Base-by-base conservation (phyloP, 2,113 vertebrate species). In the Ginglymostoma cirratum region DNA sequence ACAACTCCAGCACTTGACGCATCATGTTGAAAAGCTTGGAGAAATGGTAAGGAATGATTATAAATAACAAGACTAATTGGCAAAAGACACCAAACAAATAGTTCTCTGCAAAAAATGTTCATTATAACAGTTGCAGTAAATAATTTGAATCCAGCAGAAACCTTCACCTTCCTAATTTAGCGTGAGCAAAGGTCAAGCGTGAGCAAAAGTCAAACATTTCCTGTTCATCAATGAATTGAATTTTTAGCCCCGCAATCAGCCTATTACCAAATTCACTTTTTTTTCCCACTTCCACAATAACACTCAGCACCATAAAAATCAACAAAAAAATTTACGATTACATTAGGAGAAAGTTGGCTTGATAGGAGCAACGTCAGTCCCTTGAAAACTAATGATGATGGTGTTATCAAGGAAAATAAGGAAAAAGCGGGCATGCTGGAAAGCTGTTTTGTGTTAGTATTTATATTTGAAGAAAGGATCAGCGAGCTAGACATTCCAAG, bases 1-100 rank as follows among this genome's bases (percentile, higher is more conserved):
- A 76, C 94, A 95, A 72, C 94, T 95, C 24, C 67, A 95, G 52
- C 69, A 72, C 5, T 5, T 95, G 69, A 95, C 67, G 5, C 45
- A 48, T 72, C 94, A 95, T 72, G 69, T 95, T 95, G 94, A 95
- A 72, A 72, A 95, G 52, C 94, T 95, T 72, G 94, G 67, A 52
- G 38, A 95, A 95, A 76, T 95, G 94, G 94, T 95, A 95, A 72
- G 94, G 67, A 95, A 70, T 72, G 69, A 94, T 61, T 61, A 61
- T 61, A 42, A 45, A 38, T 69, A 67, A 90, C 52, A 90, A 61
- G 12, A 10, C 30, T 89, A 17, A 42, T 67, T 69, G 34, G 30
- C 23, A 94, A 69, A 38, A 38, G n/a, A 24, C 23, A 72, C 42
- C 70, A 42, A 72, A 52, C 12, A 72, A 72, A 34, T 93, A 66